Evolutionary conservation across 2,113 vertebrate genomes (phyloP).

Genomic region (Tiliqua scincoides): DNA sequence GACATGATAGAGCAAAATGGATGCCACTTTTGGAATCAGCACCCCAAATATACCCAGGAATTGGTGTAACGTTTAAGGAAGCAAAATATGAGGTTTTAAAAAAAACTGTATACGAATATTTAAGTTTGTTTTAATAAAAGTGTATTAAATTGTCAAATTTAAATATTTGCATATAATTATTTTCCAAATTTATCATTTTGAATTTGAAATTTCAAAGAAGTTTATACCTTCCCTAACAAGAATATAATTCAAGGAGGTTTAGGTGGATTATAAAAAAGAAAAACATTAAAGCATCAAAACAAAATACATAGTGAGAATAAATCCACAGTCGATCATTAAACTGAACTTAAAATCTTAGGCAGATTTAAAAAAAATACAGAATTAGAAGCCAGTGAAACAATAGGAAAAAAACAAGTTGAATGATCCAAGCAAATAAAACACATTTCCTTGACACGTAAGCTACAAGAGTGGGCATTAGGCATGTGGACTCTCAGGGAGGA

Average conservation of each 20-base stretch:
- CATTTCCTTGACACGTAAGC: not conserved
- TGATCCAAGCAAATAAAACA: not conserved
- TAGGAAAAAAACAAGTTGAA: not conserved
- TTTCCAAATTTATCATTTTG: no score
- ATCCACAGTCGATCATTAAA: not conserved
- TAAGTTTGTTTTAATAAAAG: not conserved
- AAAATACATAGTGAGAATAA: not conserved
- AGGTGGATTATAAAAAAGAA: not conserved
- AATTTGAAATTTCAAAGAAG: no score
- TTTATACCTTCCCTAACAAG: not conserved
- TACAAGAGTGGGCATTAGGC: not conserved
- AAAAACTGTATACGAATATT: not conserved
- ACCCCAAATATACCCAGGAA: no score
- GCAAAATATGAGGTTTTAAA: not conserved
- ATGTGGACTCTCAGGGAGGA: not conserved
- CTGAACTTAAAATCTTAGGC: not conserved
- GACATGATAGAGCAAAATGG: no score
- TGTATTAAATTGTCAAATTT: no score
- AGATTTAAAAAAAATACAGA: not conserved
- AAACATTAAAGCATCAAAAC: not conserved
- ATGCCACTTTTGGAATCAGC: no score
- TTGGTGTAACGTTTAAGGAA: not conserved
- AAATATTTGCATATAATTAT: no score
- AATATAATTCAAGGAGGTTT: not conserved
- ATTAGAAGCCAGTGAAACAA: not conserved